Conservation (phyloP, 2,888 invertebrate genomes). For the Cyrtodaria siliqua region DNA sequence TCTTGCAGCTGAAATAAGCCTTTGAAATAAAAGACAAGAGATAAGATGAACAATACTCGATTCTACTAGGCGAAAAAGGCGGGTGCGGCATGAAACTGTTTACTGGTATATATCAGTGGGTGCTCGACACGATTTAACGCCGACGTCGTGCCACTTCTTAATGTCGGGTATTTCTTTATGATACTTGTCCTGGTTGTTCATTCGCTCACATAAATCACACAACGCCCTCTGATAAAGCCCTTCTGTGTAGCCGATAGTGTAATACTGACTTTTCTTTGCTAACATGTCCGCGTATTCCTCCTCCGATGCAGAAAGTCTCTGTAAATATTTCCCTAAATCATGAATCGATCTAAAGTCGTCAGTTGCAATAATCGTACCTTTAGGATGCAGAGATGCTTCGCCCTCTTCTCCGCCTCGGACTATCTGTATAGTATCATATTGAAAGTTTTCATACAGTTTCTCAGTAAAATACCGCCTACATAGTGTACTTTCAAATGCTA, state of each 20-base stretch:
- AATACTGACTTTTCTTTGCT: constrained; percentile 39
- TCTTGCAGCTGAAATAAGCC: too few relatives aligned
- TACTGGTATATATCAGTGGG: too few relatives aligned
- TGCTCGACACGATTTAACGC: too few relatives aligned
- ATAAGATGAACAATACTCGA: too few relatives aligned
- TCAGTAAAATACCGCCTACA: constrained; percentile 53
- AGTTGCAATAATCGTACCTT: constrained; percentile 35
- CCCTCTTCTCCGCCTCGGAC: constrained; percentile 34
- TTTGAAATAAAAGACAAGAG: too few relatives aligned
- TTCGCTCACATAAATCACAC: constrained; percentile 24
- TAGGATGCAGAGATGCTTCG: constrained; percentile 18
- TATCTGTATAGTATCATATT: constrained; percentile 45
- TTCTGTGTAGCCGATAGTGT: constrained; percentile 22
- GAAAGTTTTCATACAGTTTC: constrained; percentile 52
- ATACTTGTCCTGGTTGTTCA: constrained; percentile 30
- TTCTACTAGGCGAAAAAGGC: too few relatives aligned
- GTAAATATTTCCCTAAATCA: constrained; percentile 37
- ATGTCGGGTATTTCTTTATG: constrained; percentile 42
- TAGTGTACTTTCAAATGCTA: constrained; percentile 55
- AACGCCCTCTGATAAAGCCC: constrained; percentile 21
- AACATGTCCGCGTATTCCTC: constrained; percentile 30
- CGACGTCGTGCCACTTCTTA: constrained; percentile 6
- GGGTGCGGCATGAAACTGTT: too few relatives aligned
- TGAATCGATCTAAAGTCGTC: constrained; percentile 36
- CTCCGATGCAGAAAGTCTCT: constrained; percentile 22